Base-by-base conservation (phyloP, 2,888 invertebrate species). In the Rotaria macrura region DNA sequence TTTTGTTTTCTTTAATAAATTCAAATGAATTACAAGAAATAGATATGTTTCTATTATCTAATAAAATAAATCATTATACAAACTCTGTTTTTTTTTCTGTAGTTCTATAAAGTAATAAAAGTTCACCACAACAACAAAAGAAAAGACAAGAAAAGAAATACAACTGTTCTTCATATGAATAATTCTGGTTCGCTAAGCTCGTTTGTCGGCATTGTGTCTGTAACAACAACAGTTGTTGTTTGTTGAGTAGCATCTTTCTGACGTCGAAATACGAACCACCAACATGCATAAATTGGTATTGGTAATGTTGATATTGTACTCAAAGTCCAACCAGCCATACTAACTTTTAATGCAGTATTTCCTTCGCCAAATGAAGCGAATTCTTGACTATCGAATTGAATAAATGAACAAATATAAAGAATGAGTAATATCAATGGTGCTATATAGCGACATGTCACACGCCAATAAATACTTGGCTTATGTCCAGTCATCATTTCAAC, bases 381-480 rank as follows among this genome's bases (percentile, higher is more conserved):
- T 43, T 79, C 79, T 43, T 79, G 43, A 43, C 43, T 79, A 43
- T 79, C n/a, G n/a, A 43, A 79, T 79, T 79, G 79, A 43, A 79
- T 40, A 43, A 79, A 79, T 43, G 79, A 79, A 43, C 79, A 79
- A 12, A 79, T 20, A 43, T 79, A 79, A 25, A 79, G 79, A 25
- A 43, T 43, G 40, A 79, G 43, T 7, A 86, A 57, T 9, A 84
- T 38, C 10, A 43, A 10, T n/a, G 86, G 86, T 38, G 84, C 84
- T 7, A 86, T 38, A 84, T 83, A 86, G n/a, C 84, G 74, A 74
- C 86, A 86, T 0, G 84, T 79, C 12, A 86, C 4, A 43, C 86
- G 57, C 86, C 86, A 86, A 57, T 86, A 84, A 38, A 84, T 54
- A 55, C 34, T 84, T 43, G 86, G 86, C n/a, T 55, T 85, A 10